A percentile compares a stretch with the other conserved stretches of the same genome.
These are phyloP conservation scores for Halisarca cf. caerulea DNA, from an alignment of 37 sponge, comb jelly and placozoan species.

Conservation along the genomic window DNA sequence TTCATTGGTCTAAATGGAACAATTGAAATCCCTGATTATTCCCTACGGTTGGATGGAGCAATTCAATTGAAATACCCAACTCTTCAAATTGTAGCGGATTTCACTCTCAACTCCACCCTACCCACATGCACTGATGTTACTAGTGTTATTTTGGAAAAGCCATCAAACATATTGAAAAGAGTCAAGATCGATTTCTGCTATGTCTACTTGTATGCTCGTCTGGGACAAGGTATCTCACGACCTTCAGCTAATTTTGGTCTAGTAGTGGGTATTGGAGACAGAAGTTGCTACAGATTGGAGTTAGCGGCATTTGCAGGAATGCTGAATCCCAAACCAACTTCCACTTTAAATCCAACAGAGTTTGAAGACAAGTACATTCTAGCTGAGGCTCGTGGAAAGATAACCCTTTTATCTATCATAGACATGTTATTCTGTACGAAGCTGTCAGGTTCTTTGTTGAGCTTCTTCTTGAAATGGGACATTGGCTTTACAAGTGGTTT, in stretches of 20 bases:
- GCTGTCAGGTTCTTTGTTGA: neutral
- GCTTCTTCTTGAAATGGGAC: neutral
- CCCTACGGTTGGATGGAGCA: too few relatives aligned
- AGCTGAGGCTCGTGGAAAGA: too few relatives aligned
- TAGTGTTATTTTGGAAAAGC: too few relatives aligned
- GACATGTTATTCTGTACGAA: neutral
- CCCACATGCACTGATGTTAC: too few relatives aligned
- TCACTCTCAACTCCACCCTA: too few relatives aligned
- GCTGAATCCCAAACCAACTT: too few relatives aligned
- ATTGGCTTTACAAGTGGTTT: conserved; percentile 25
- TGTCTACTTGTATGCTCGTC: neutral
- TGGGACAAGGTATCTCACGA: neutral
- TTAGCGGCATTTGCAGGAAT: conserved; percentile 1
- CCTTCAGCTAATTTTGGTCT: conserved; percentile 5
- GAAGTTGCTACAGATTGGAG: neutral
- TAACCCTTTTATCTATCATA: neutral
- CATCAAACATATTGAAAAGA: too few relatives aligned
- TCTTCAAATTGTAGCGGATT: too few relatives aligned
- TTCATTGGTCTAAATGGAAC: conserved; percentile 47
- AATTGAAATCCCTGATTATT: conserved; percentile 23
- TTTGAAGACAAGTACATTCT: neutral
- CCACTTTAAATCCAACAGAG: neutral
- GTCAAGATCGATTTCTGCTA: conserved; percentile 17
- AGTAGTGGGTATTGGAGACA: neutral
- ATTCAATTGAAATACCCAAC: too few relatives aligned